Conservation (phyloP, 2,797 vertebrate species). For the Sphaeramia orbicularis region DNA sequence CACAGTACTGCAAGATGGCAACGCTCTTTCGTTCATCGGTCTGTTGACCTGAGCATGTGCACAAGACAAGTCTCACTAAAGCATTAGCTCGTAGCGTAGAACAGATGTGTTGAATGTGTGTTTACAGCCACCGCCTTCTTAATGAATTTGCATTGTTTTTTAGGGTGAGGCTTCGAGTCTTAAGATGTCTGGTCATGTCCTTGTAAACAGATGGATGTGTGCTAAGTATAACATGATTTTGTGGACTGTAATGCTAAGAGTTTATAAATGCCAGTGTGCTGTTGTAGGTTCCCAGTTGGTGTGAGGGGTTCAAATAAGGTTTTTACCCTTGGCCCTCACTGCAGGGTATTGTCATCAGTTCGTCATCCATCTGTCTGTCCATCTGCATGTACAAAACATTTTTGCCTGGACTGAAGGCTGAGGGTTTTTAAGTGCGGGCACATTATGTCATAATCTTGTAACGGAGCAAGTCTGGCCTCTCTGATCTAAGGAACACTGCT, state of each 20-base stretch:
- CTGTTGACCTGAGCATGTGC: too few species aligned
- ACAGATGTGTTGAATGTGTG: conserved; percentile 14
- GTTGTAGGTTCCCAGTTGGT: conserved; percentile 38
- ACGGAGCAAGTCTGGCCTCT: too few species aligned
- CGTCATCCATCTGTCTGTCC: too few species aligned
- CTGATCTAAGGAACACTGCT: too few species aligned
- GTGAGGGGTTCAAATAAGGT: conserved; percentile 20
- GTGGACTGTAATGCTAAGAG: conserved; percentile 5
- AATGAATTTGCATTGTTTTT: conserved; percentile 34
- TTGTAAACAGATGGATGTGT: conserved; percentile 13
- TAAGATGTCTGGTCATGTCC: not conserved
- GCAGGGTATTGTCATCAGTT: too few species aligned
- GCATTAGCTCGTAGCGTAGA: not conserved
- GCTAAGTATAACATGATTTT: conserved; percentile 25
- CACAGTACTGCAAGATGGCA: conserved; percentile 6
- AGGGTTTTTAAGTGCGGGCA: too few species aligned
- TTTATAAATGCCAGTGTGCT: conserved; percentile 19
- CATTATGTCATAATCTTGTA: too few species aligned
- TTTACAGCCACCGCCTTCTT: not conserved
- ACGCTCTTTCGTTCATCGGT: too few species aligned
- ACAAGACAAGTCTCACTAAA: too few species aligned
- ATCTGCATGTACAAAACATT: too few species aligned
- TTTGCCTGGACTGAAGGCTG: too few species aligned
- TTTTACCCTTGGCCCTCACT: conserved; percentile 5
- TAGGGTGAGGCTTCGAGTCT: conserved; percentile 33